Conservation (phyloP, 1,140 invertebrate species). For the Meloidogyne exigua region DNA sequence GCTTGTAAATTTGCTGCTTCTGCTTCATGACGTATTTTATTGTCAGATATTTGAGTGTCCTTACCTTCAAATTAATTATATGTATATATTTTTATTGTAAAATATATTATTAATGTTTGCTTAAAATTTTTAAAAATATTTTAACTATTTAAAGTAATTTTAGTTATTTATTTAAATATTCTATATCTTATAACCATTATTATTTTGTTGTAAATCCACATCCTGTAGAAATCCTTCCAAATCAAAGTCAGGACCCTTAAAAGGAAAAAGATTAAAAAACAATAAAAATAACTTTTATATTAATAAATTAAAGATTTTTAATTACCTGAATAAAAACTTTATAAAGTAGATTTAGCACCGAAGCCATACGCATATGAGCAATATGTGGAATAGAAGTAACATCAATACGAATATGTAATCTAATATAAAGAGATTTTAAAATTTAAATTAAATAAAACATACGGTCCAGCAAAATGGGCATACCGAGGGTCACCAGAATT, state of each 20-base stretch:
- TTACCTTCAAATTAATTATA: background rate
- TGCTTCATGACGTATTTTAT: background rate
- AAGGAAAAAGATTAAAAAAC: too few species aligned
- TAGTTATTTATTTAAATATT: too few species aligned
- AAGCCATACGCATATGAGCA: slow-evolving; percentile 36
- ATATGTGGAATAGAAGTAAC: slow-evolving; percentile 21
- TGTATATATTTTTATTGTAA: background rate
- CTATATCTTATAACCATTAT: background rate
- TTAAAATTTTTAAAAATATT: too few species aligned
- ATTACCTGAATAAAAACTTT: slow-evolving; percentile 31
- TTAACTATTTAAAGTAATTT: too few species aligned
- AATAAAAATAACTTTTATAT: too few species aligned
- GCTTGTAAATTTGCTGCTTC: background rate
- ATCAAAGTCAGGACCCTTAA: background rate
- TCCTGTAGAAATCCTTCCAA: background rate
- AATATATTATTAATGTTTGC: too few species aligned
- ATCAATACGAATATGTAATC: slow-evolving; percentile 32
- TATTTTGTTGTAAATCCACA: background rate
- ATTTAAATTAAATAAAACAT: background rate
- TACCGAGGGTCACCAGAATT: slow-evolving; percentile 29
- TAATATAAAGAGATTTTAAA: background rate
- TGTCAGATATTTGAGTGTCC: background rate
- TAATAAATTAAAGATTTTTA: background rate
- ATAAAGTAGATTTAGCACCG: slow-evolving; percentile 32
- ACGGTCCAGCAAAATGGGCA: slow-evolving; percentile 36